These are phyloP conservation scores for Micropterix aruncella DNA, from an alignment of 2,888 invertebrate genomes.

Conservation along the genomic window DNA sequence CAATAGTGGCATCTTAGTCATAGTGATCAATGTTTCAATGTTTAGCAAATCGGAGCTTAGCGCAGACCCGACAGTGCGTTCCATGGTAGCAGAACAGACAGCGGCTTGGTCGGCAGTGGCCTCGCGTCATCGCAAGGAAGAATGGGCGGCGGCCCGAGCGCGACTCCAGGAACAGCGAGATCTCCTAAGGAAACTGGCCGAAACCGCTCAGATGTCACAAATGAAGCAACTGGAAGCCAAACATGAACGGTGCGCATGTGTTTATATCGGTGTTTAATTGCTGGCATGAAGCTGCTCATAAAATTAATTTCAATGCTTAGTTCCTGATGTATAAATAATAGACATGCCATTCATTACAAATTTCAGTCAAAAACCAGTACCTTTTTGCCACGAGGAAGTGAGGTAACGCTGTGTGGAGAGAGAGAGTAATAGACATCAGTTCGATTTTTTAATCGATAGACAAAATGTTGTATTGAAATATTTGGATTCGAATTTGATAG, in stretches of 20 bases:
- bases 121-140: constrained; percentile 67
- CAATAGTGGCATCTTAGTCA: no score
- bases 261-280: no score
- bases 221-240: constrained; percentile 81
- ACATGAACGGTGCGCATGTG: constrained; percentile 54
- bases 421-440: no score
- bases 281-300: not conserved
- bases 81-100: constrained; percentile 85
- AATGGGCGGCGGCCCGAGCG: constrained; percentile 66
- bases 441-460: no score
- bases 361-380: not conserved
- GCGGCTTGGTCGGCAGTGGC: constrained; percentile 89
- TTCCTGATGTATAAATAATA: not conserved
- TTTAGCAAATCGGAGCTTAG: constrained; percentile 67
- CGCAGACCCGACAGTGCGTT: constrained; percentile 62
- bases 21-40: no score
- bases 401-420: no score
- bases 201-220: constrained; percentile 66
- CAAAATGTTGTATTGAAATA: no score
- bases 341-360: not conserved
- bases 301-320: not conserved
- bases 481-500: no score
- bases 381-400: not conserved
- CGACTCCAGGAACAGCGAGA: constrained; percentile 77
- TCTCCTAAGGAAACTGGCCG: constrained; percentile 63